Evolutionary conservation across 1,140 invertebrate species (phyloP).

Genomic region (Macrotrachela quadricornifera): DNA sequence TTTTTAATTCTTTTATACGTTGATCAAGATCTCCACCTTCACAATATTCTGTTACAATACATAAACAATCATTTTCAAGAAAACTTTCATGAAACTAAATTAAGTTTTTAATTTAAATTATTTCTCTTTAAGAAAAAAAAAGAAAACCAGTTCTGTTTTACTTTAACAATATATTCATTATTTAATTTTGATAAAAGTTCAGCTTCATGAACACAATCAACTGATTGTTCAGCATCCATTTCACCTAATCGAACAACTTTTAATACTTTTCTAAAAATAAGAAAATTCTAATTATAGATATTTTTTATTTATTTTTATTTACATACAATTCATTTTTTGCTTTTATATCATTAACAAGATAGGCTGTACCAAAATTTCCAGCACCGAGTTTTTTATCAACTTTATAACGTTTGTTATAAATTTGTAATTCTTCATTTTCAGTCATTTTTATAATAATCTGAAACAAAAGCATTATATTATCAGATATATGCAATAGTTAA

Average conservation of each 20-base stretch:
- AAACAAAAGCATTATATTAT: too few relatives aligned
- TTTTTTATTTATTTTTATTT: background rate
- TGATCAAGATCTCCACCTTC: conserved; percentile 30
- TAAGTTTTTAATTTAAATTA: too few relatives aligned
- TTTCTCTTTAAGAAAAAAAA: too few relatives aligned
- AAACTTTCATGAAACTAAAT: conserved; percentile 23
- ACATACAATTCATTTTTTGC: conserved; percentile 11
- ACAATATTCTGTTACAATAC: conserved; percentile 32
- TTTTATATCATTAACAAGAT: conserved; percentile 22
- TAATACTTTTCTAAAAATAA: conserved; percentile 19
- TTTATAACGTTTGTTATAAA: conserved; percentile 15
- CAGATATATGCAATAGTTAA: too few relatives aligned
- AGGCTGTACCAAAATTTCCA: conserved; percentile 30
- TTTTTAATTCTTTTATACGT: conserved; percentile 20
- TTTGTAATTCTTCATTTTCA: too few relatives aligned
- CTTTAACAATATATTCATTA: conserved; percentile 24
- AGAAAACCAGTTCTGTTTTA: too few relatives aligned
- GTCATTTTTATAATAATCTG: too few relatives aligned
- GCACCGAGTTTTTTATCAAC: conserved; percentile 24
- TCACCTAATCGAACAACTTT: conserved; percentile 28
- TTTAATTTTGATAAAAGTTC: conserved; percentile 21
- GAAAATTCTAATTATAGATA: background rate
- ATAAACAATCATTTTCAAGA: conserved; percentile 27
- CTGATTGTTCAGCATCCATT: conserved; percentile 27
- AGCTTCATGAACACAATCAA: conserved; percentile 25